phyloP scores from a whole-genome alignment of 2,888 invertebrate genomes.

The Entomobrya multifasciata region DNA sequence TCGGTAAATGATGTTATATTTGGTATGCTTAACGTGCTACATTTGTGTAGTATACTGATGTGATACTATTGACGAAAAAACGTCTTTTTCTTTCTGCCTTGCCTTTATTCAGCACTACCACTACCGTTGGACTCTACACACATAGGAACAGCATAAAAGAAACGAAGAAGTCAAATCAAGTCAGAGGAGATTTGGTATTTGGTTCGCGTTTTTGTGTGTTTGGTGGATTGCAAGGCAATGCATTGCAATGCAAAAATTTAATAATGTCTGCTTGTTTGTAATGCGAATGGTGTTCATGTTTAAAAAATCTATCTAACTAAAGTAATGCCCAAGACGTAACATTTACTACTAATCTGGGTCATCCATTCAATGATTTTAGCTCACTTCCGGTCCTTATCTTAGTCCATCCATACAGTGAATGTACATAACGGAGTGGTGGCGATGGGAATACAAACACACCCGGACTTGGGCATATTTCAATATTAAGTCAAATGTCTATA shows the following conservation, averaged over 20 bases:
- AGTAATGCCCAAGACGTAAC: conserved; percentile 13
- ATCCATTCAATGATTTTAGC: conserved; percentile 70
- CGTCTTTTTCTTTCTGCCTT: not conserved
- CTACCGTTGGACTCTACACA: not conserved
- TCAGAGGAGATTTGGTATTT: conserved; percentile 28
- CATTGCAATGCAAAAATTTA: no score
- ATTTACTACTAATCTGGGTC: conserved; percentile 59
- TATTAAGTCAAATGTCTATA: no score
- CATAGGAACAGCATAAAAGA: not conserved
- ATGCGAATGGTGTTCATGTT: no score
- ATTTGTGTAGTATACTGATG: conserved; percentile 17
- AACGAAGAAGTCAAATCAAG: not conserved
- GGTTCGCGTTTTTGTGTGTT: no score
- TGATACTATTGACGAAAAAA: conserved; percentile 28
- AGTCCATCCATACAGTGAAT: conserved; percentile 41
- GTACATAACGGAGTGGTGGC: not conserved
- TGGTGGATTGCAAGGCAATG: conserved; percentile 23
- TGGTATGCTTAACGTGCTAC: not conserved
- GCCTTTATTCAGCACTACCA: not conserved
- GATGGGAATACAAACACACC: conserved; percentile 57
- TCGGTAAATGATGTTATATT: conserved; percentile 11
- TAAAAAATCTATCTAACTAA: no score
- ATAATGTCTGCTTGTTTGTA: not conserved
- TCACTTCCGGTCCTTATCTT: conserved; percentile 68
- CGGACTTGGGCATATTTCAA: conserved; percentile 36